Conservation (phyloP, 2,888 invertebrate species). For the Cheilosia vernalis region DNA sequence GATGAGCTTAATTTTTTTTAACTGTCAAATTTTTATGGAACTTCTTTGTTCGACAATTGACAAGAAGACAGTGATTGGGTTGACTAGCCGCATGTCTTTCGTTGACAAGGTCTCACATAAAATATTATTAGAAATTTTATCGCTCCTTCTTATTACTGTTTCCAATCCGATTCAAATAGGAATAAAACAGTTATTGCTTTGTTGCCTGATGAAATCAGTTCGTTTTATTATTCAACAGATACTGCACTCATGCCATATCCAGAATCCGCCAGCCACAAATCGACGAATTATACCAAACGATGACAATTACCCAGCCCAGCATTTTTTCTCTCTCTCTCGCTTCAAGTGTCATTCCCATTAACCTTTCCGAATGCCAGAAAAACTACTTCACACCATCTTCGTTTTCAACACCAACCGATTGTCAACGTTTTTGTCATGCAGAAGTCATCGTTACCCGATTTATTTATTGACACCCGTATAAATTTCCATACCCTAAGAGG, state of each 20-base stretch:
- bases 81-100: too few relatives aligned
- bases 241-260: too few relatives aligned
- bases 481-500: conserved; percentile 57
- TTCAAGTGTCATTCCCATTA: conserved; percentile 42
- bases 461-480: conserved; percentile 70
- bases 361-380: conserved; percentile 39
- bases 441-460: conserved; percentile 67
- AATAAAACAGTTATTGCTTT: too few relatives aligned
- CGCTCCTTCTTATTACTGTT: too few relatives aligned
- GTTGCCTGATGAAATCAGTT: too few relatives aligned
- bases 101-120: too few relatives aligned
- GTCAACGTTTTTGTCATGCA: conserved; percentile 56
- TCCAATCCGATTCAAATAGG: too few relatives aligned
- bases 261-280: neutral
- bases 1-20: too few relatives aligned
- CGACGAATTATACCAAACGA: conserved; percentile 1
- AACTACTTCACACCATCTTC: conserved; percentile 21
- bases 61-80: too few relatives aligned
- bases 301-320: neutral
- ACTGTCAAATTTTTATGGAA: too few relatives aligned
- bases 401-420: neutral
- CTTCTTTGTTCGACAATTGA: too few relatives aligned
- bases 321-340: neutral
- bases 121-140: too few relatives aligned
- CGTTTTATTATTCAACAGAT: neutral